These are phyloP conservation scores for Apteryx owenii DNA, from an alignment of 2,113 vertebrate species.

Conservation along the genomic window DNA sequence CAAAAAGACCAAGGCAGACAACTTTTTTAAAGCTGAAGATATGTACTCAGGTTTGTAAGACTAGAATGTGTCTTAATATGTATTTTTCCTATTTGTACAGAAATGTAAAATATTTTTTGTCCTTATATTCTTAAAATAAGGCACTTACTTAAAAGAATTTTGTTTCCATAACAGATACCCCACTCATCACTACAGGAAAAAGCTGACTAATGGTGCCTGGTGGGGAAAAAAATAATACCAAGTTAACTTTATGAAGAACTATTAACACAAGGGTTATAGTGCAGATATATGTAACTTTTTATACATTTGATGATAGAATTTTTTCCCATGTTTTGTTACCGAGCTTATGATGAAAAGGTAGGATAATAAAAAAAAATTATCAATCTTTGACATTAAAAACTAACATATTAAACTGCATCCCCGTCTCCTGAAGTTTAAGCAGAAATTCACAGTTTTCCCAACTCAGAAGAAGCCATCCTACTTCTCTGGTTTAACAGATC, in stretches of 20 bases:
- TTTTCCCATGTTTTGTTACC: neutral
- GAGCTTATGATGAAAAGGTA: neutral
- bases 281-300: neutral
- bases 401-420: neutral
- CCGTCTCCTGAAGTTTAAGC: neutral
- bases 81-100: neutral
- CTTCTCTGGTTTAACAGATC: conserved; percentile 6
- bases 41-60: rapidly evolving
- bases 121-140: neutral
- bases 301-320: neutral
- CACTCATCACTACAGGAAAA: neutral
- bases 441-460: neutral
- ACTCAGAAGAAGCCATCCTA: neutral
- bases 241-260: neutral
- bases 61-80: neutral
- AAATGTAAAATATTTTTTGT: neutral
- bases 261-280: neutral
- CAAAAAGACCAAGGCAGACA: neutral
- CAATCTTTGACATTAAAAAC: neutral
- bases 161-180: neutral
- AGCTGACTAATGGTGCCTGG: neutral
- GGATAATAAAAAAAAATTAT: neutral
- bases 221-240: neutral
- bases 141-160: neutral
- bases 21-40: neutral